Evolutionary conservation across 1,140 invertebrate species (phyloP).

Genomic region (Phocides pigmalion): DNA sequence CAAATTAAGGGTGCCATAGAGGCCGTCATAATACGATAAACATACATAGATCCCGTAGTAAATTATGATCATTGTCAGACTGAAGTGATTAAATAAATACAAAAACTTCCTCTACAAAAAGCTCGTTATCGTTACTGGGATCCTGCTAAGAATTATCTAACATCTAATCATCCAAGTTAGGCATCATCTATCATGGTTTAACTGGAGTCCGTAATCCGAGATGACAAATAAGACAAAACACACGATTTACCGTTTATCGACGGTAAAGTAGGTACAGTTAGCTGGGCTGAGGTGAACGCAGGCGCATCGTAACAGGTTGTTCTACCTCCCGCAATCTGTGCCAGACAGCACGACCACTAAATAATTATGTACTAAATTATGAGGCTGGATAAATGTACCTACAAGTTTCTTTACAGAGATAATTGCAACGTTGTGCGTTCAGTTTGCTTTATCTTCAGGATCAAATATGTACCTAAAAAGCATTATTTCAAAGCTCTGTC

Average conservation of each 20-base stretch:
- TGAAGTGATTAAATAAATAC: background rate
- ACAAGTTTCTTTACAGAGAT: too few species aligned
- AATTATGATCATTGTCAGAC: background rate
- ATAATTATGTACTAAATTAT: constrained; percentile 8
- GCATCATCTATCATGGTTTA: constrained; percentile 29
- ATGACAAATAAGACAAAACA: constrained; percentile 34
- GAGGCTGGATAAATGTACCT: background rate
- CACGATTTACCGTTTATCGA: constrained; percentile 35
- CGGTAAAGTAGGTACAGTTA: constrained; percentile 27
- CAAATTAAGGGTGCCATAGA: too few species aligned
- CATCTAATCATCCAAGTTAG: constrained; percentile 23
- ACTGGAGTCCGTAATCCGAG: constrained; percentile 29
- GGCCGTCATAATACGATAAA: background rate
- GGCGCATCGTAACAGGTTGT: constrained; percentile 26
- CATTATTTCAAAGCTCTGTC: too few species aligned
- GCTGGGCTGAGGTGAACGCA: constrained; percentile 22
- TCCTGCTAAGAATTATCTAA: constrained; percentile 23
- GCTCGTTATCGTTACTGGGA: constrained; percentile 15
- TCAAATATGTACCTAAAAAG: too few species aligned
- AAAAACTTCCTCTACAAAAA: constrained; percentile 10
- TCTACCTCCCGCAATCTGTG: constrained; percentile 10
- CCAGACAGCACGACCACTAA: constrained; percentile 7
- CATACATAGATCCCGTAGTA: background rate
- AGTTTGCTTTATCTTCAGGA: too few species aligned
- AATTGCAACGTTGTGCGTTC: too few species aligned